Base-by-base conservation (phyloP, 2,113 vertebrate genomes). In the Hypomesus transpacificus region DNA sequence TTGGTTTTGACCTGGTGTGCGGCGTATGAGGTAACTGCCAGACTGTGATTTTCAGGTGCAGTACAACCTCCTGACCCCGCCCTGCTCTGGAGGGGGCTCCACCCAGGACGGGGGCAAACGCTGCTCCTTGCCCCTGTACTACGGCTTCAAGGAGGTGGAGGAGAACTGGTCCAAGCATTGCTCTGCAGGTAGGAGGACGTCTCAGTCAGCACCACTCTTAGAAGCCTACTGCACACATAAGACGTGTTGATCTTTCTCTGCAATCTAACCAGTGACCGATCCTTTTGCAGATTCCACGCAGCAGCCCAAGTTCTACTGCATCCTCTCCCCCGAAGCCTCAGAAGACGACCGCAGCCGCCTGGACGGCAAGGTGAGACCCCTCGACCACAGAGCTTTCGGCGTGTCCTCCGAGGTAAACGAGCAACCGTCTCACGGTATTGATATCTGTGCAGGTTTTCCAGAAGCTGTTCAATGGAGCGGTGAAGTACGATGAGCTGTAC, bases 161-260 rank as follows among this genome's bases (percentile, higher is more conserved):
- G 96, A 99, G 80, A 98, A 98, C 90, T 99, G 97, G 96, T 88
- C 93, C 57, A 99, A 98, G 84, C 96, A 98, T 82, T 95, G 95
- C 83, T 92, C 95, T 56, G 81, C 94, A 90, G 96, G 96, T 96
- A 86, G 87, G 88, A 85, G 57, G 81, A 56, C 82, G 80, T 82
- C 76, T 60, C 46, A 66, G n/a, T n/a, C 57, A 16, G 17, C 53
- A n/a, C 53, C n/a, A 16, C 17, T 46, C 39, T 9, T 46, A 46
- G 39, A 46, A 46, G 7, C 39, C 39, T 6, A 46, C 39, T 2
- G 9, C 39, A 56, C 54, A 5, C 17, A 56, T 54, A 34, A 34
- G 4, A 34, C 31, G 7, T 2, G 39, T 46, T 46, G 39, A 13
- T 46, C 39, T 13, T 46, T 46, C 1, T 9, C 9, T 46, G 39